phyloP scores from a whole-genome alignment of 92 coral and sea anemone genomes.

The Muricea muricata region DNA sequence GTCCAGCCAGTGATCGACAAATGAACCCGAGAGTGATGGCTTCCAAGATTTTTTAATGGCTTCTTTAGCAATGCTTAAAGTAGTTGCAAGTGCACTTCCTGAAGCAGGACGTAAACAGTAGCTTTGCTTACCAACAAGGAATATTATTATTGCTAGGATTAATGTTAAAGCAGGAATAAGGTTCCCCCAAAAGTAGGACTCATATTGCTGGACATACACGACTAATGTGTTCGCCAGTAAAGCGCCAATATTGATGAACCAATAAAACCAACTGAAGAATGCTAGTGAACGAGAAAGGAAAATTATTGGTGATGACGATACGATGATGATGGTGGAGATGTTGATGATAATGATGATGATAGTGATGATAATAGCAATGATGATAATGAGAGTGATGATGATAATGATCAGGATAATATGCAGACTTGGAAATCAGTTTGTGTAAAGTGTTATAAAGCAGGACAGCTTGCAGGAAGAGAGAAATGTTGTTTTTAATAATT shows the following conservation, averaged over 20 bases:
- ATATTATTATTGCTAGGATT: conserved; percentile 66
- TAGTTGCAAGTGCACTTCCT: conserved; percentile 79
- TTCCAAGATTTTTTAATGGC: conserved; percentile 56
- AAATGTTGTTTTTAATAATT: too few relatives aligned
- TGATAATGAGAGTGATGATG: too few relatives aligned
- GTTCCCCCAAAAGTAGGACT: conserved; percentile 74
- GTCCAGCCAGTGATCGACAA: conserved; percentile 73
- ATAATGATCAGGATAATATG: too few relatives aligned
- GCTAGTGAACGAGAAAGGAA: conserved; percentile 29
- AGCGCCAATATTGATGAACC: conserved; percentile 93
- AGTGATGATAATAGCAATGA: too few relatives aligned
- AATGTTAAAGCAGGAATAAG: conserved; percentile 76
- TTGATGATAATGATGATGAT: too few relatives aligned
- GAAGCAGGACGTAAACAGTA: conserved; percentile 77
- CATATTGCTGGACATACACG: conserved; percentile 82
- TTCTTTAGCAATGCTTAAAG: conserved; percentile 61
- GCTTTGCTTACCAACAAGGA: conserved; percentile 70
- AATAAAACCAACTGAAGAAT: conserved; percentile 97
- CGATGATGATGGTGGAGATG: background rate
- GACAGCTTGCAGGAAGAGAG: too few relatives aligned
- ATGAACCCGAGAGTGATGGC: conserved; percentile 13
- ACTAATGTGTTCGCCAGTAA: conserved; percentile 79
- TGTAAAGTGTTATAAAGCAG: too few relatives aligned
- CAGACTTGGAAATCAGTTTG: too few relatives aligned
- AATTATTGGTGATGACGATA: conserved; percentile 33